Percentiles rank a stretch among this genome's conserved stretches.
Conservation (phyloP, 2,113 vertebrate genomes). For the Heterocephalus glaber region DNA sequence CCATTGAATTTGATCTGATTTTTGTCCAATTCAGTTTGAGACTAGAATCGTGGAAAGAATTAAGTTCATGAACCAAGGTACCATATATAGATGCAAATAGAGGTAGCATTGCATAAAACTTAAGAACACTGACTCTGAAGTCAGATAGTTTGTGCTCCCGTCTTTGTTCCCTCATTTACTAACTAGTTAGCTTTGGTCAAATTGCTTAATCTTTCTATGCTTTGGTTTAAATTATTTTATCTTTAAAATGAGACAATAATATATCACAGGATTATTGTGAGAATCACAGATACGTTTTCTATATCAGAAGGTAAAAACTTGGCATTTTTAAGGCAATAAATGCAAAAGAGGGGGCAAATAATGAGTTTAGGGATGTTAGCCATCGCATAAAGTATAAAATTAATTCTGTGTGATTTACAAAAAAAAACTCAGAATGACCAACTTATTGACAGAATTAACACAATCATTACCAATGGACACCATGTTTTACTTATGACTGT, state of each 20-base stretch:
- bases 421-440: background rate
- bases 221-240: background rate
- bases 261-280: background rate
- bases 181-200: background rate
- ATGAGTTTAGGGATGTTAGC: background rate
- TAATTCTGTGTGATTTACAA: background rate
- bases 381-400: background rate
- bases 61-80: no score
- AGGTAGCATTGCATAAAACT: background rate
- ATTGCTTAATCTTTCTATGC: background rate
- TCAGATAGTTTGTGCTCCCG: background rate
- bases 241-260: background rate
- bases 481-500: background rate
- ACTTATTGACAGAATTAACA: background rate
- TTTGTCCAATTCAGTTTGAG: no score
- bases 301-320: background rate
- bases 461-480: background rate
- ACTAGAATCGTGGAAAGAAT: no score
- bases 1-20: no score
- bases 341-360: background rate
- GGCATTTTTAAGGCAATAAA: background rate
- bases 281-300: background rate
- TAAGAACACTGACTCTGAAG: background rate
- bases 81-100: background rate
- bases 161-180: background rate